Evolutionary conservation across 2,888 invertebrate genomes (phyloP), one percentile per base, ranked within the genome.

Genomic region (Lasioglossum lativentre): DNA sequence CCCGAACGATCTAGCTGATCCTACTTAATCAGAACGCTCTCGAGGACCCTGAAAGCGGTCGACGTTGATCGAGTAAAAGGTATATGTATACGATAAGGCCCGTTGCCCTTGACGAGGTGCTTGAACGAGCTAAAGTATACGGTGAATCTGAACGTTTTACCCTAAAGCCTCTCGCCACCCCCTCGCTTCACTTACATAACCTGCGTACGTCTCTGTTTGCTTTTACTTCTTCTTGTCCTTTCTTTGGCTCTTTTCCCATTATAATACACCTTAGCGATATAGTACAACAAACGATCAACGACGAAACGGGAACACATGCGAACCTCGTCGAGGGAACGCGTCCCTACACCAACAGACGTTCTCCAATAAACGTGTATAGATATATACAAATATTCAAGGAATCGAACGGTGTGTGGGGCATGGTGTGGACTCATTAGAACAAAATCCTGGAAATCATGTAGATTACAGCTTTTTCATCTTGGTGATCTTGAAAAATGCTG

Each of bases 331-430:
- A 82, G 88, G 86, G 83, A 80, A 76, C 82, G 68, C 30, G 68
- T 40, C 75, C 75, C 73, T 68, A 74, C 66, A 59, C 80, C 80
- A 80, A 80, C 56, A 79, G 70, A 70, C 73, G 75, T 66, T 59
- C 30, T 38, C 79, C 77, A 14, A 27, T 42, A 74, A 75, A 70
- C 72, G 72, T 84, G 56, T 70, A 68, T 75, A 75, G 73, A 72
- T 90, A 88, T 88, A 87, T 78, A 90, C 89, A 89, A 86, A 89
- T 89, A 89, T 86, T 68, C 68, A 78, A 82, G 87, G 82, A 38
- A 80, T 84, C 78, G 73, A 88, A 76, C 56, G 68, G 30, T 40
- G 71, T 52, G n/a, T 27, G n/a, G 56, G 70, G 27, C 12, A 52
- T 23, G 45, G 34, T n/a, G 56, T 52, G 27, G 71, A 42, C 4